These are phyloP conservation scores for Pocillopora grandis DNA, from an alignment of 92 coral and sea anemone species.

Conservation along the genomic window DNA sequence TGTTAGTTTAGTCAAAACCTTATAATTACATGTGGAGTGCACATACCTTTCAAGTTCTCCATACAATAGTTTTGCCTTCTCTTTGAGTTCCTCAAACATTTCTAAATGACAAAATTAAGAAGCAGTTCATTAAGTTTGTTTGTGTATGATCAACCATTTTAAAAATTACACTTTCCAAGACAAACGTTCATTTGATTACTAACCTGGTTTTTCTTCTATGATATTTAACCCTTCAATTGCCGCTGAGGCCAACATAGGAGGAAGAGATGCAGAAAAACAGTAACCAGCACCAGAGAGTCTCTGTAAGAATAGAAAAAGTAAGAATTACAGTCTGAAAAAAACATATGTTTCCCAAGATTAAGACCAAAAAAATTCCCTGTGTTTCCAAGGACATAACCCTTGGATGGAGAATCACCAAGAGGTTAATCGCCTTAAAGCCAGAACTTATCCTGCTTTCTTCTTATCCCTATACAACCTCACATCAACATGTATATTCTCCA, in stretches of 20 bases:
- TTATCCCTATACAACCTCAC: too few species aligned
- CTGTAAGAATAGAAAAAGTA: constrained; percentile 40
- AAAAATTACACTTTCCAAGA: background rate
- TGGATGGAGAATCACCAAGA: too few species aligned
- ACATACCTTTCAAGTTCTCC: constrained; percentile 74
- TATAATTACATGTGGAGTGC: too few species aligned
- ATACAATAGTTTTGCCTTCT: constrained; percentile 75
- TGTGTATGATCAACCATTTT: background rate
- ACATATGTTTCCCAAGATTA: background rate
- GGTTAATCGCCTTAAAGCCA: too few species aligned
- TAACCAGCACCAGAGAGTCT: constrained; percentile 98
- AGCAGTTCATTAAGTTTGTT: too few species aligned
- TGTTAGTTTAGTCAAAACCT: background rate
- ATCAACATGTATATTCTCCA: too few species aligned
- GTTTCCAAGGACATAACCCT: background rate
- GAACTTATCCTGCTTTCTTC: too few species aligned
- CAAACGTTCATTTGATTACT: too few species aligned
- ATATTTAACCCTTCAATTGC: constrained; percentile 91
- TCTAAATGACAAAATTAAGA: constrained; percentile 48
- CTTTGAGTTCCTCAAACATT: constrained; percentile 85
- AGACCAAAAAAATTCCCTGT: background rate
- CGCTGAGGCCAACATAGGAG: constrained; percentile 86
- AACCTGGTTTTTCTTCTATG: constrained; percentile 91
- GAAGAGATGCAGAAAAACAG: constrained; percentile 88
- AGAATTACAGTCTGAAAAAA: too few species aligned